phyloP scores from a whole-genome alignment of 2,113 vertebrate species.

The Dolichallabes microphthalmus region DNA sequence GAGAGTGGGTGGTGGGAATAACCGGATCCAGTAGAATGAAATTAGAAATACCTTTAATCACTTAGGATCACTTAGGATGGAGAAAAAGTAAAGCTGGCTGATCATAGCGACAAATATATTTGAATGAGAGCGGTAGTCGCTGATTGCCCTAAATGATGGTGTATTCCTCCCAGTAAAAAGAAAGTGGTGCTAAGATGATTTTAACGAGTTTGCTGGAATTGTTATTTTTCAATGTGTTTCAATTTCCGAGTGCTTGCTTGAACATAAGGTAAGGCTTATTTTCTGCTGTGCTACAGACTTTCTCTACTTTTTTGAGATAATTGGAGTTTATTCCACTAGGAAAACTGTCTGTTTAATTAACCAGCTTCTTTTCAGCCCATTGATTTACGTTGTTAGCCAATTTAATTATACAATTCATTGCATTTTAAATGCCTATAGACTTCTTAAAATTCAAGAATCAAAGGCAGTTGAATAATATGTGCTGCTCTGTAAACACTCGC shows the following conservation, averaged over 20 bases:
- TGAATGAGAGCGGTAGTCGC: neutral
- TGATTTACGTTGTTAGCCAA: conserved; percentile 86
- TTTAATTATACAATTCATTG: conserved; percentile 89
- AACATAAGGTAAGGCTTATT: conserved; percentile 39
- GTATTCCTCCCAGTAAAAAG: neutral
- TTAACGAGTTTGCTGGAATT: neutral
- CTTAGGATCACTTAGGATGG: neutral
- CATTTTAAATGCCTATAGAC: conserved; percentile 86
- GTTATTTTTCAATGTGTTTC: conserved; percentile 9
- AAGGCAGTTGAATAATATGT: conserved; percentile 80
- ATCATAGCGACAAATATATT: neutral
- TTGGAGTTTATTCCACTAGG: conserved; percentile 73
- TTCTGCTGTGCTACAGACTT: conserved; percentile 44
- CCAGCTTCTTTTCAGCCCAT: conserved; percentile 76
- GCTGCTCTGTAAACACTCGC: conserved; percentile 72
- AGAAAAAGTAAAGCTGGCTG: neutral
- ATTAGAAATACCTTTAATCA: neutral
- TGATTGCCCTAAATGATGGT: neutral
- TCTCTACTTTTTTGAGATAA: conserved; percentile 53
- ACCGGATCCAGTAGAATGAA: conserved; percentile 16
- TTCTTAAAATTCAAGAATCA: conserved; percentile 86
- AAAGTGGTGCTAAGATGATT: neutral
- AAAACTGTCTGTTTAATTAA: conserved; percentile 79
- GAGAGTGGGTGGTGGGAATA: neutral
- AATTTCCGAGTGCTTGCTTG: conserved; percentile 19